A percentile compares a stretch with the other conserved stretches of the same genome.
Evolutionary conservation across 2,888 invertebrate genomes (phyloP).

Genomic region (Fragum fragum): DNA sequence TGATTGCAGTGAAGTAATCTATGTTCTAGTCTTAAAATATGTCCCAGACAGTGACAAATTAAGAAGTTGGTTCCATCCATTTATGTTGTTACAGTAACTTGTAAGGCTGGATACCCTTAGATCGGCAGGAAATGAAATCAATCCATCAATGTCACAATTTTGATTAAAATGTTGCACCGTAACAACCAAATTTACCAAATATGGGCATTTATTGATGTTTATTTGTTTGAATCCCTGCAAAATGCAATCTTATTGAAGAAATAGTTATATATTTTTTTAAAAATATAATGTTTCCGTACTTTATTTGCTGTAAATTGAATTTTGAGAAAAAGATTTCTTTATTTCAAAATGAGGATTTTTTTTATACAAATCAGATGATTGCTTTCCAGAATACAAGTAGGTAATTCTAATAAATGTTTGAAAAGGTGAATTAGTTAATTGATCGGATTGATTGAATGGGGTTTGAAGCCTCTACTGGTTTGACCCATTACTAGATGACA

Average conservation of each 20-base stretch:
- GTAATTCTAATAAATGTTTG: too few species aligned
- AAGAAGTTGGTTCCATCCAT: slow-evolving; percentile 37
- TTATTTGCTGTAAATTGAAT: background rate
- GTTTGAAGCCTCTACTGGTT: too few species aligned
- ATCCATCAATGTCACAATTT: slow-evolving; percentile 54
- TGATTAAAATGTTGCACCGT: slow-evolving; percentile 31
- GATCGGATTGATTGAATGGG: too few species aligned
- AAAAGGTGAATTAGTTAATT: too few species aligned
- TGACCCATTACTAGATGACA: too few species aligned
- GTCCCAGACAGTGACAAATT: slow-evolving; percentile 46
- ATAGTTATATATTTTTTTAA: background rate
- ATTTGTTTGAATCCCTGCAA: slow-evolving; percentile 12
- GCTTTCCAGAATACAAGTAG: too few species aligned
- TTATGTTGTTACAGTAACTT: slow-evolving; percentile 33
- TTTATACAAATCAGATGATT: too few species aligned
- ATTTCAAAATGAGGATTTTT: too few species aligned
- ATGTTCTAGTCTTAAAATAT: background rate
- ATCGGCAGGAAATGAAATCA: slow-evolving; percentile 57
- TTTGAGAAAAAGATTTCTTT: background rate
- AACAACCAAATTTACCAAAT: slow-evolving; percentile 30
- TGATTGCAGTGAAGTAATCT: too few species aligned
- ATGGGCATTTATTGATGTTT: slow-evolving; percentile 33
- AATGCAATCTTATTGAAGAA: slow-evolving; percentile 24
- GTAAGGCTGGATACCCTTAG: slow-evolving; percentile 28
- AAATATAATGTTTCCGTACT: background rate